Conservation (phyloP, 2,888 invertebrate species). For the Eilema sororculum region DNA sequence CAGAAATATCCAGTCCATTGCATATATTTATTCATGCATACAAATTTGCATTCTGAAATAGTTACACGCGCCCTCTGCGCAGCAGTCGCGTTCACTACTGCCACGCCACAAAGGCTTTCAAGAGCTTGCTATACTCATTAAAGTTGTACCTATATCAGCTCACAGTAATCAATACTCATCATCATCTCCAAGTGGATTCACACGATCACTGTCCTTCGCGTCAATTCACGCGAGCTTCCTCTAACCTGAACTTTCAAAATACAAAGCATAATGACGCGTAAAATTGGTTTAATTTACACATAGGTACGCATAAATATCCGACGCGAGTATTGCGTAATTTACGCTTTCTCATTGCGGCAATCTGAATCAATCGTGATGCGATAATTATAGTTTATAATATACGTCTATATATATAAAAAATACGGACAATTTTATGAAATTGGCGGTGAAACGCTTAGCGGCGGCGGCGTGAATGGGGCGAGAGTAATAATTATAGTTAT, state of each 20-base stretch:
- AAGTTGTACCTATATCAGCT: not conserved
- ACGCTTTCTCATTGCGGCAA: constrained; percentile 32
- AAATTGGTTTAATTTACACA: constrained; percentile 20
- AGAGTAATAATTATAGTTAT: constrained; percentile 15
- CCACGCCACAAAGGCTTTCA: too few relatives aligned
- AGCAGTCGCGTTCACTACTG: too few relatives aligned
- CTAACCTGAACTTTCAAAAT: constrained; percentile 16
- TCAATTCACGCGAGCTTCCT: not conserved
- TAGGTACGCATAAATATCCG: constrained; percentile 27
- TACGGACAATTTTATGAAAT: constrained; percentile 31
- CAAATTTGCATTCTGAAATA: too few relatives aligned
- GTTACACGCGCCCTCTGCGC: too few relatives aligned
- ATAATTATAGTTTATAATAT: constrained; percentile 32
- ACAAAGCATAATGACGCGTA: constrained; percentile 17
- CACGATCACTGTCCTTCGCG: not conserved
- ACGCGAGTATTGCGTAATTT: constrained; percentile 27
- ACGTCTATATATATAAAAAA: constrained; percentile 12
- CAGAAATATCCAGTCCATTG: too few relatives aligned
- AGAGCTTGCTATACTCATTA: not conserved
- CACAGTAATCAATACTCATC: too few relatives aligned
- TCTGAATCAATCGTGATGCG: constrained; percentile 24
- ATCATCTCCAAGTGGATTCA: not conserved
- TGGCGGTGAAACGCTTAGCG: constrained; percentile 8
- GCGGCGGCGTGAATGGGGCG: not conserved
- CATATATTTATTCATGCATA: too few relatives aligned